Conservation (phyloP, 2,113 vertebrate genomes). For the Herpailurus yagouaroundi region DNA sequence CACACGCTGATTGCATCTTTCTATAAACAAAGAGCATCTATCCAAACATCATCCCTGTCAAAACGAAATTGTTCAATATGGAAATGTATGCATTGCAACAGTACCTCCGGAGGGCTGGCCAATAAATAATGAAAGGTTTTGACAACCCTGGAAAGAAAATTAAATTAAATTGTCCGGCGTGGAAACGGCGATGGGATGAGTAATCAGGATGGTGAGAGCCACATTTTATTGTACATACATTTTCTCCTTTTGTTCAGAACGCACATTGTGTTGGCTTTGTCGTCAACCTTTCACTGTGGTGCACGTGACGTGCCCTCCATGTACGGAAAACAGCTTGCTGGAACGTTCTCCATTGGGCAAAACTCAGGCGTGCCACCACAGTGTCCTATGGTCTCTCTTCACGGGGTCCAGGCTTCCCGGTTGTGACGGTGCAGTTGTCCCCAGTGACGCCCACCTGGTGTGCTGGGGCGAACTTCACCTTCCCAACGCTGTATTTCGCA, state of each 20-base stretch:
- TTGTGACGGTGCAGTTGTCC: no score
- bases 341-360: background rate
- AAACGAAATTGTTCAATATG: background rate
- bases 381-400: background rate
- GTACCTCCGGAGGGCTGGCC: background rate
- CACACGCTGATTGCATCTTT: background rate
- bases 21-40: background rate
- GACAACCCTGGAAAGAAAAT: conserved; percentile 5
- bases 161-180: background rate
- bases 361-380: accelerated
- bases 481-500: accelerated
- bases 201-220: background rate
- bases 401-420: background rate
- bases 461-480: background rate
- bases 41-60: background rate
- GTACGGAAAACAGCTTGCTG: background rate
- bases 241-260: background rate
- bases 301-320: accelerated
- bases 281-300: background rate
- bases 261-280: background rate
- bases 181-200: background rate
- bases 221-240: background rate
- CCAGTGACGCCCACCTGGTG: no score
- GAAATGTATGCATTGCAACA: background rate
- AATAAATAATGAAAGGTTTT: background rate